Evolutionary conservation across 2,113 vertebrate genomes (phyloP).

Genomic region (Bolborhynchus lineola): DNA sequence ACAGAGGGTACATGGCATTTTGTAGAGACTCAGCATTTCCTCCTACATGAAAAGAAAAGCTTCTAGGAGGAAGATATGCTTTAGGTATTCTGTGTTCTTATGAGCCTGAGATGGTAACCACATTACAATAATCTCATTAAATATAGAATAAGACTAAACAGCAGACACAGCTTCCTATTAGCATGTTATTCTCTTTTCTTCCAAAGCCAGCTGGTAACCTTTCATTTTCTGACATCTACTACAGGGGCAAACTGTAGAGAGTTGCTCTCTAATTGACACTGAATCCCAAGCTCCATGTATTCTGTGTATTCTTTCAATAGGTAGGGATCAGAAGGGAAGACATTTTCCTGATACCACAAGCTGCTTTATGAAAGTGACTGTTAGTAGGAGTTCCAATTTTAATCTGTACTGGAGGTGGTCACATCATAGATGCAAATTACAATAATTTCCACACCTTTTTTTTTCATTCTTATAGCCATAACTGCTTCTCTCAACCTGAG

Average conservation of each 20-base stretch:
- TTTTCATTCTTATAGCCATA: neutral
- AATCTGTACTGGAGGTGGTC: neutral
- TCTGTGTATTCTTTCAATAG: neutral
- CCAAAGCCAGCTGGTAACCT: conserved; percentile 39
- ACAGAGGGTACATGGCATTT: neutral
- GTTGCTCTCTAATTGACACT: conserved; percentile 29
- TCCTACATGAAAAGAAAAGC: neutral
- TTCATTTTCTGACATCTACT: conserved; percentile 40
- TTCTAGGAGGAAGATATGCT: neutral
- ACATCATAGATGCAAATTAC: neutral
- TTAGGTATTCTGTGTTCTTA: neutral
- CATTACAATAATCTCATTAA: conserved; percentile 61
- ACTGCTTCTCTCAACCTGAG: neutral
- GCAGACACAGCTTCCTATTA: conserved; percentile 8
- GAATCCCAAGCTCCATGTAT: neutral
- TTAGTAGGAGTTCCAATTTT: neutral
- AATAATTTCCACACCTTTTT: neutral
- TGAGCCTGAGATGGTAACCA: neutral
- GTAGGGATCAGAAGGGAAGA: neutral
- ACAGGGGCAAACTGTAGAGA: conserved; percentile 2
- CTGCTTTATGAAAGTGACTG: neutral
- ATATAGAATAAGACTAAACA: conserved; percentile 55
- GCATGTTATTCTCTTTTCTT: conserved; percentile 26
- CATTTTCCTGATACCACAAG: neutral
- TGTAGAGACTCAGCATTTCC: neutral